Evolutionary conservation across 2,797 vertebrate genomes (phyloP).

Genomic region (Paedocypris micromegethes): DNA sequence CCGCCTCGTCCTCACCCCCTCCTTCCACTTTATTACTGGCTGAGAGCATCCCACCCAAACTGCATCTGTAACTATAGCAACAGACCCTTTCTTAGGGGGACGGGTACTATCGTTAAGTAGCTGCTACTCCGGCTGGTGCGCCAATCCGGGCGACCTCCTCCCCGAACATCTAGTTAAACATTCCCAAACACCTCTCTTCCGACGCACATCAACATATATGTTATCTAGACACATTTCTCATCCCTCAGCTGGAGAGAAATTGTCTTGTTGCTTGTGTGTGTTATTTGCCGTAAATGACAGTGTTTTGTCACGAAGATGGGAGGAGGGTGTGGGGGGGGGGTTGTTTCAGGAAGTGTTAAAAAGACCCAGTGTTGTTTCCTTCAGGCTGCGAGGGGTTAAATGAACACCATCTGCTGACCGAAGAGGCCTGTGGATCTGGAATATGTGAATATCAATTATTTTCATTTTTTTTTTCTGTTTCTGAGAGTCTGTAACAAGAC

Average conservation of each 20-base stretch:
- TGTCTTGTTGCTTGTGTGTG: conserved; percentile 26
- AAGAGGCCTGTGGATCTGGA: conserved; percentile 55
- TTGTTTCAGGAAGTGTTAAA: conserved; percentile 49
- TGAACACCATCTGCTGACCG: conserved; percentile 65
- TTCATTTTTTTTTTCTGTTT: conserved; percentile 42
- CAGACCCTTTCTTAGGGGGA: conserved; percentile 49
- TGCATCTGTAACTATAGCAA: conserved; percentile 67
- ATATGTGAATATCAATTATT: conserved; percentile 68
- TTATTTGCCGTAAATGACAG: conserved; percentile 28
- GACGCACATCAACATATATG: conserved; percentile 15
- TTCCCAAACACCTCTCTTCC: conserved; percentile 5
- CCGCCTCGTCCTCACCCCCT: conserved; percentile 15
- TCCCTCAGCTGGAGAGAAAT: conserved; percentile 30
- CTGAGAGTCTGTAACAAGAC: conserved; percentile 55
- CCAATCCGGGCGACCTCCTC: not conserved
- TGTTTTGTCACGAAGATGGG: conserved; percentile 9
- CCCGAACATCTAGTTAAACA: conserved; percentile 4
- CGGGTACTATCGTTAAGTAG: conserved; percentile 29
- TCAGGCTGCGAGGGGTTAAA: conserved; percentile 54
- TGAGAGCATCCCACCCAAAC: conserved; percentile 56
- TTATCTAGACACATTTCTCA: conserved; percentile 22
- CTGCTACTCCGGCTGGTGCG: conserved; percentile 15
- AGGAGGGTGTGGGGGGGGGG: conserved; percentile 21
- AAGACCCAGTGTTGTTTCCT: conserved; percentile 38
- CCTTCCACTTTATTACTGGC: conserved; percentile 59